These are phyloP conservation scores for Parasteatoda tepidariorum DNA, from an alignment of 1,140 invertebrate genomes.

Conservation along the genomic window DNA sequence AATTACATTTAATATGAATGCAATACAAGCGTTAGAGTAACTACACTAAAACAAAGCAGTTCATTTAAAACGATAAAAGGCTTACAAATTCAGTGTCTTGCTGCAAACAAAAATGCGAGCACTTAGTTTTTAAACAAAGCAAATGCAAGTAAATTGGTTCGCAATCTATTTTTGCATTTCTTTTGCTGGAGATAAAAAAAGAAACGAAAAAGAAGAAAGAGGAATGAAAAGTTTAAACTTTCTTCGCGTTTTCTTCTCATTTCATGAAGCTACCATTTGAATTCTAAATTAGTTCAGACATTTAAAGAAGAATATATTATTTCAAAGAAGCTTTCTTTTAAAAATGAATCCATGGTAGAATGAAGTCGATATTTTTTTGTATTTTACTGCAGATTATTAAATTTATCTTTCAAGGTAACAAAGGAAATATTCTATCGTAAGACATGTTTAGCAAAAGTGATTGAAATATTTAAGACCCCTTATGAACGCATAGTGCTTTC, in stretches of 20 bases:
- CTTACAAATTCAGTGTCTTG: constrained; percentile 12
- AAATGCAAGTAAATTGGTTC: constrained; percentile 20
- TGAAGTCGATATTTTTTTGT: neutral
- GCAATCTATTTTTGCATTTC: neutral
- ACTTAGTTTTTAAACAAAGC: constrained; percentile 50
- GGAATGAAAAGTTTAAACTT: neutral
- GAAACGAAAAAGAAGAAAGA: neutral
- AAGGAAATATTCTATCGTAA: neutral
- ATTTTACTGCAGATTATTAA: neutral
- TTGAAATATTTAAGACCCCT: neutral
- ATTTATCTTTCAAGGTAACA: neutral
- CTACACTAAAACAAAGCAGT: constrained; percentile 55
- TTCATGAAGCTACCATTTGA: neutral
- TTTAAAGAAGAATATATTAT: neutral
- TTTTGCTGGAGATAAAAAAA: neutral
- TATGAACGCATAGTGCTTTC: neutral
- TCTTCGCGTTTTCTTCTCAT: neutral
- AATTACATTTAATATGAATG: constrained; percentile 52
- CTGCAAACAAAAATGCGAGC: constrained; percentile 19
- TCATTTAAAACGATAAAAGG: constrained; percentile 45
- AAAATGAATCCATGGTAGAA: neutral
- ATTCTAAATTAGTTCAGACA: neutral
- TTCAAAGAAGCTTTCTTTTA: neutral
- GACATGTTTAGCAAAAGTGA: neutral
- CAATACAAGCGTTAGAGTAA: constrained; percentile 37